Evolutionary conservation across 2,888 invertebrate genomes (phyloP).

Genomic region (Agonum fuliginosum): DNA sequence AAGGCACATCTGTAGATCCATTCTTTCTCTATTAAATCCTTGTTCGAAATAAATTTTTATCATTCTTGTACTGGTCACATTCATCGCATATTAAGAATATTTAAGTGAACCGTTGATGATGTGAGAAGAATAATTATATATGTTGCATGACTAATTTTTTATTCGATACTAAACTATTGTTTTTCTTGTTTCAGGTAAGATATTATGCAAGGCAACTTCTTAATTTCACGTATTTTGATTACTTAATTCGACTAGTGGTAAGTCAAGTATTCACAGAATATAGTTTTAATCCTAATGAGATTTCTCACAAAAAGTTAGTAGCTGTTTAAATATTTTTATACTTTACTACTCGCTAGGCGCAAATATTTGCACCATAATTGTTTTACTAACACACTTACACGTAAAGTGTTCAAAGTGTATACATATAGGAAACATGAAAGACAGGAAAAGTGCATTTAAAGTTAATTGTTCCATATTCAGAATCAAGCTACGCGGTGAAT

Average conservation of each 20-base stretch:
- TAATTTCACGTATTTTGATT: neutral
- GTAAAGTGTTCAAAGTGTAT: constrained; percentile 17
- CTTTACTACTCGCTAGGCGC: neutral
- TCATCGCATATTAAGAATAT: no score
- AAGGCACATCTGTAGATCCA: no score
- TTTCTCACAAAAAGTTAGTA: neutral
- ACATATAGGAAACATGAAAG: constrained; percentile 28
- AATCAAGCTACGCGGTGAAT: constrained; percentile 35
- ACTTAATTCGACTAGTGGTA: neutral
- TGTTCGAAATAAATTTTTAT: no score
- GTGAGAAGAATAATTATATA: no score
- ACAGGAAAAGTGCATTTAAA: constrained; percentile 40
- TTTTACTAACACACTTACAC: neutral
- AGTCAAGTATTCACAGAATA: neutral
- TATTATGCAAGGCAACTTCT: neutral
- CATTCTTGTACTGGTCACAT: no score
- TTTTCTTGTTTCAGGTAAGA: constrained; percentile 6
- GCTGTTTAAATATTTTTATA: neutral
- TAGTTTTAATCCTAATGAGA: neutral
- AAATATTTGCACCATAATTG: constrained; percentile 28
- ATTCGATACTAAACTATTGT: neutral
- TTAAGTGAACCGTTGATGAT: no score
- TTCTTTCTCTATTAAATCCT: no score
- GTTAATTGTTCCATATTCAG: constrained; percentile 52
- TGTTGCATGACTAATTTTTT: neutral